These are phyloP conservation scores for Meloidogyne chitwoodi DNA, from an alignment of 1,140 invertebrate species.

Conservation along the genomic window DNA sequence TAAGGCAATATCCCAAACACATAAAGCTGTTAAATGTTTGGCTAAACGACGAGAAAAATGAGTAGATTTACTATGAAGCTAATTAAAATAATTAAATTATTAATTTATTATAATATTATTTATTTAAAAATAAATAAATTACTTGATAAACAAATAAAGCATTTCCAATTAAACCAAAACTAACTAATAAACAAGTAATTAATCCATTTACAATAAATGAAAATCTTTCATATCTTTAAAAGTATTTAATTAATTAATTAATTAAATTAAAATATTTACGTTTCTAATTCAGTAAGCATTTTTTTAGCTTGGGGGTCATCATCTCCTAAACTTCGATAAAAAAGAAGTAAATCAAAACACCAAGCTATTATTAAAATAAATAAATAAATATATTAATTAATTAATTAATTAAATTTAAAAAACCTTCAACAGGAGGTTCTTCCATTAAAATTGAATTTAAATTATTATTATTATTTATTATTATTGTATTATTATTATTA, in stretches of 20 bases:
- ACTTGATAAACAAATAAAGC: constrained; percentile 44
- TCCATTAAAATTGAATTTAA: not conserved
- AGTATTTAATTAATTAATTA: not conserved
- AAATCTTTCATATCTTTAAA: constrained; percentile 48
- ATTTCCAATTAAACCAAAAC: constrained; percentile 55
- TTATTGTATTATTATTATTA: not conserved
- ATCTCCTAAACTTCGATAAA: constrained; percentile 33
- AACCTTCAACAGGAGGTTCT: not conserved
- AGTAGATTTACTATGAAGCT: constrained; percentile 46
- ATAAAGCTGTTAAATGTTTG: constrained; percentile 52
- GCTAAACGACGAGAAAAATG: constrained; percentile 54
- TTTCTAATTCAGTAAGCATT: constrained; percentile 42
- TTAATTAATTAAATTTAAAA: not conserved
- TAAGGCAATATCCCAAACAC: constrained; percentile 55
- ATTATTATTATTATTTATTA: not conserved
- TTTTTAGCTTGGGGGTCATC: constrained; percentile 42
- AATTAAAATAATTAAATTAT: constrained; percentile 13
- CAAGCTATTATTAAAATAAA: constrained; percentile 22
- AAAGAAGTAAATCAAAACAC: constrained; percentile 47
- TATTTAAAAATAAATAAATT: too few species aligned
- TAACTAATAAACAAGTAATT: constrained; percentile 47
- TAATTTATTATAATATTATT: not conserved
- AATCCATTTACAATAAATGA: constrained; percentile 51
- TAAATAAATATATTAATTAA: not conserved
- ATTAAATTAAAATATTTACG: constrained; percentile 30